phyloP scores from a whole-genome alignment of 2,797 vertebrate genomes.

The Cottoperca gobio region DNA sequence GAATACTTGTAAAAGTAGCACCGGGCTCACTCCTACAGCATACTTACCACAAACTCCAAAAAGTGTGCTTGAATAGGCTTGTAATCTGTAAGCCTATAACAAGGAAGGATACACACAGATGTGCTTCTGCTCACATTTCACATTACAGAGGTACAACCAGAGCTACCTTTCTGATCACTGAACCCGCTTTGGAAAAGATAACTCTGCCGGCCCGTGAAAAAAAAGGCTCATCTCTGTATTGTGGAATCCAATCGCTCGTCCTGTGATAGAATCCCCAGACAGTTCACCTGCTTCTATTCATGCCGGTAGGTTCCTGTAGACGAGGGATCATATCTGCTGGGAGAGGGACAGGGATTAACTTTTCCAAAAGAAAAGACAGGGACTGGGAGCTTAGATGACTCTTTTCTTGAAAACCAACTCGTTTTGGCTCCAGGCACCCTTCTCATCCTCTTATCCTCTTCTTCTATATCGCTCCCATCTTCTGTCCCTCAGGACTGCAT shows the following conservation, averaged over 20 bases:
- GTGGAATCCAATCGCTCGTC: slow-evolving; percentile 76
- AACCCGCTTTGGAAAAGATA: slow-evolving; percentile 56
- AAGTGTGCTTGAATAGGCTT: slow-evolving; percentile 32
- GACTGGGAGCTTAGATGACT: slow-evolving; percentile 81
- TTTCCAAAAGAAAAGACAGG: slow-evolving; percentile 79
- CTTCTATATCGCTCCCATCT: slow-evolving; percentile 69
- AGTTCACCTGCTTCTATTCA: slow-evolving; percentile 83
- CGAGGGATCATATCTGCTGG: slow-evolving; percentile 74
- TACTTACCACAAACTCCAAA: slow-evolving; percentile 24
- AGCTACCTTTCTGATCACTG: slow-evolving; percentile 59
- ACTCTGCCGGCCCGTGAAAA: slow-evolving; percentile 45
- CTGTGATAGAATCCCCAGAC: slow-evolving; percentile 73
- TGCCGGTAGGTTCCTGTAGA: slow-evolving; percentile 75
- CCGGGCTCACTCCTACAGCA: slow-evolving; percentile 1
- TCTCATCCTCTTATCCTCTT: slow-evolving; percentile 68
- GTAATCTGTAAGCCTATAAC: slow-evolving; percentile 51
- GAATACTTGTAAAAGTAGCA: slow-evolving; percentile 28
- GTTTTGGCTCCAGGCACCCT: slow-evolving; percentile 68
- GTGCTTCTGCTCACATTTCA: slow-evolving; percentile 60
- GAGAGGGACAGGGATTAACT: slow-evolving; percentile 77
- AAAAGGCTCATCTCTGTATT: slow-evolving; percentile 60
- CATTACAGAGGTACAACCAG: slow-evolving; percentile 44
- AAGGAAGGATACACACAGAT: slow-evolving; percentile 40
- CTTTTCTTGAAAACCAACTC: slow-evolving; percentile 77
- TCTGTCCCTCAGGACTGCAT: slow-evolving; percentile 66